Percentiles rank a stretch among this genome's conserved stretches.
Evolutionary conservation across 92 coral and sea anemone genomes (phyloP).

Genomic region (Paramuricea clavata): DNA sequence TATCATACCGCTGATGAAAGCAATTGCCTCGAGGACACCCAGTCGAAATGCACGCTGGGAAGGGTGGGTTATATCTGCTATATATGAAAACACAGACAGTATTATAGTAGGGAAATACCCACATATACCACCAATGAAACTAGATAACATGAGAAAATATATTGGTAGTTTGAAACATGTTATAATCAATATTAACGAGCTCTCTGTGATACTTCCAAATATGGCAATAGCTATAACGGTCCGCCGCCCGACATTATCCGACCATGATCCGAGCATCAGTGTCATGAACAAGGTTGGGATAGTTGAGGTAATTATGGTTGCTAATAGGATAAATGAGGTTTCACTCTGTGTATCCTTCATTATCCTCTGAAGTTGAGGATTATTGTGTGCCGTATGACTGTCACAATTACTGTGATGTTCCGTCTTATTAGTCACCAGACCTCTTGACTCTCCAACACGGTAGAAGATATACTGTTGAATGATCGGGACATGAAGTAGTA

Average conservation of each 20-base stretch:
- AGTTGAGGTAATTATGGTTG: slow-evolving; percentile 86
- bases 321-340: slow-evolving; percentile 89
- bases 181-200: slow-evolving; percentile 80
- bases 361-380: slow-evolving; percentile 67
- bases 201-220: slow-evolving; percentile 93
- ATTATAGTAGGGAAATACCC: slow-evolving; percentile 97
- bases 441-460: slow-evolving; percentile 80
- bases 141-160: slow-evolving; percentile 80
- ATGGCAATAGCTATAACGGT: slow-evolving; percentile 92
- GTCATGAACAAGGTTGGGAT: slow-evolving; percentile 96
- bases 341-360: slow-evolving; percentile 88
- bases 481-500: slow-evolving; percentile 91
- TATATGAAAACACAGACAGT: slow-evolving; percentile 89
- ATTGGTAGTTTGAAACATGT: slow-evolving; percentile 83
- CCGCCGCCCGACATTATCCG: slow-evolving; percentile 92
- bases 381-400: slow-evolving; percentile 49
- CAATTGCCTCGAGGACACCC: slow-evolving; percentile 90
- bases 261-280: slow-evolving; percentile 96
- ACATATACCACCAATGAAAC: slow-evolving; percentile 86
- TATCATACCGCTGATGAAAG: slow-evolving; percentile 93
- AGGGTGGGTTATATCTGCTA: slow-evolving; percentile 91
- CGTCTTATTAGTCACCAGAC: slow-evolving; percentile 83
- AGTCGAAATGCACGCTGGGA: slow-evolving; percentile 98
- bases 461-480: slow-evolving; percentile 93
- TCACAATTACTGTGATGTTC: slow-evolving; percentile 88